Conservation (phyloP, 2,888 invertebrate genomes). For the Machimus rusticus region DNA sequence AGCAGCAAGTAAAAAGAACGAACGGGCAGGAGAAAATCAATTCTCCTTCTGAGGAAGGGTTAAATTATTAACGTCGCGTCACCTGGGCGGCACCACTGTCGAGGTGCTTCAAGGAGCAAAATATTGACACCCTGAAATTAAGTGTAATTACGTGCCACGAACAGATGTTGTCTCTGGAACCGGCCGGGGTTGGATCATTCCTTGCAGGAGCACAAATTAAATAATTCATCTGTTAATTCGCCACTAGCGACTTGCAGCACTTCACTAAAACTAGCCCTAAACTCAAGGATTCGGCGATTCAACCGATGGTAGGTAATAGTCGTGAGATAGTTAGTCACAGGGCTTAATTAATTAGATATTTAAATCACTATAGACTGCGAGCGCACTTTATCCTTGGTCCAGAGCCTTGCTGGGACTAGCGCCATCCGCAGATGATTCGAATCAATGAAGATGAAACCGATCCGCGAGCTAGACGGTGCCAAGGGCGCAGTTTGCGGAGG, state of each 20-base stretch:
- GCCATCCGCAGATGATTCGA: neutral
- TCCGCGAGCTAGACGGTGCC: neutral
- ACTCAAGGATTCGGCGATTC: neutral
- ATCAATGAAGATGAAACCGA: slow-evolving; percentile 17
- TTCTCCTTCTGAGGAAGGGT: neutral
- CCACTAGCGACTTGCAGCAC: neutral
- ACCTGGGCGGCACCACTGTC: neutral
- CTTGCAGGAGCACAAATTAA: neutral
- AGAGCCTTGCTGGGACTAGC: neutral
- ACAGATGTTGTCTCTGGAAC: neutral
- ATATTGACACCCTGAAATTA: slow-evolving; percentile 20
- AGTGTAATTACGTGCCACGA: neutral
- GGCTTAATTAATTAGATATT: slow-evolving; percentile 26
- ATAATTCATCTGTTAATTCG: neutral
- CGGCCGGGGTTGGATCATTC: neutral
- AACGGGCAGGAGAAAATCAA: neutral
- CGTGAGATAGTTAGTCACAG: neutral
- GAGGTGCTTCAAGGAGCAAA: neutral
- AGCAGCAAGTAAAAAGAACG: neutral
- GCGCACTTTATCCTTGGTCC: neutral
- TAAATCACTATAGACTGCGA: slow-evolving; percentile 17
- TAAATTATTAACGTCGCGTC: neutral
- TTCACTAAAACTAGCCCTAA: neutral
- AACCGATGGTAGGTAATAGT: neutral
- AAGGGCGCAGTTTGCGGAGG: neutral